Conservation (phyloP, 1,140 invertebrate species). For the Diabrotica undecimpunctata region DNA sequence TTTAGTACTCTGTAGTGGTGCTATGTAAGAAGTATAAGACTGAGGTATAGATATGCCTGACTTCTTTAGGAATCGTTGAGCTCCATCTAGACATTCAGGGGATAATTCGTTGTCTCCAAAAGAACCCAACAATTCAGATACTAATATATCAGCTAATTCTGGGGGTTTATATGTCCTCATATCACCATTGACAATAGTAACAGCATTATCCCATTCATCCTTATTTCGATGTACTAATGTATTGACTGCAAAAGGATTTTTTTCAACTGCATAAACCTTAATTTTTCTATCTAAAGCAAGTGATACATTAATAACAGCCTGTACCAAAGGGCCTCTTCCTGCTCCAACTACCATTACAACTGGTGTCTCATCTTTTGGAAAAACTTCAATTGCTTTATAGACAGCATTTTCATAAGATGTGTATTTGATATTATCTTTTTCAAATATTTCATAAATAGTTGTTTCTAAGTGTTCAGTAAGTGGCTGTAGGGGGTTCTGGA, state of each 20-base stretch:
- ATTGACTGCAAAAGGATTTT: conserved; percentile 95
- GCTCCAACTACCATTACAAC: conserved; percentile 92
- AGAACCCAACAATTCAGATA: conserved; percentile 95
- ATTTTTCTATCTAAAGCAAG: conserved; percentile 50
- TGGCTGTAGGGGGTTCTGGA: conserved; percentile 89
- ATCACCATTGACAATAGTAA: conserved; percentile 76
- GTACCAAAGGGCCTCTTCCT: conserved; percentile 91
- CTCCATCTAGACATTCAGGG: conserved; percentile 97
- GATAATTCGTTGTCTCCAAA: conserved; percentile 99
- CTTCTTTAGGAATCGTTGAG: conserved; percentile 81
- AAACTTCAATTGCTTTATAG: conserved; percentile 64
- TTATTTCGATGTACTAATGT: conserved; percentile 78
- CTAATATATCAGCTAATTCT: conserved; percentile 89
- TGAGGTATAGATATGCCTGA: conserved; percentile 90
- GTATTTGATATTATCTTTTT: conserved; percentile 97
- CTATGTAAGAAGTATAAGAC: conserved; percentile 87
- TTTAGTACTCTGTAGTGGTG: conserved; percentile 78
- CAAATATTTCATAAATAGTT: conserved; percentile 96
- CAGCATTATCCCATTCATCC: conserved; percentile 76
- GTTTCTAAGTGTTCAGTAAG: conserved; percentile 94
- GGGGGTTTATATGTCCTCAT: conserved; percentile 79
- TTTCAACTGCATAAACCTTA: conserved; percentile 93
- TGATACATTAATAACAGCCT: conserved; percentile 78
- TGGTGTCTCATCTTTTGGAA: conserved; percentile 46
- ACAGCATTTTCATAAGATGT: conserved; percentile 85